A percentile compares a stretch with the other conserved stretches of the same genome.
Conservation (phyloP, 2,888 invertebrate species). For the Mesochorus sp. region DNA sequence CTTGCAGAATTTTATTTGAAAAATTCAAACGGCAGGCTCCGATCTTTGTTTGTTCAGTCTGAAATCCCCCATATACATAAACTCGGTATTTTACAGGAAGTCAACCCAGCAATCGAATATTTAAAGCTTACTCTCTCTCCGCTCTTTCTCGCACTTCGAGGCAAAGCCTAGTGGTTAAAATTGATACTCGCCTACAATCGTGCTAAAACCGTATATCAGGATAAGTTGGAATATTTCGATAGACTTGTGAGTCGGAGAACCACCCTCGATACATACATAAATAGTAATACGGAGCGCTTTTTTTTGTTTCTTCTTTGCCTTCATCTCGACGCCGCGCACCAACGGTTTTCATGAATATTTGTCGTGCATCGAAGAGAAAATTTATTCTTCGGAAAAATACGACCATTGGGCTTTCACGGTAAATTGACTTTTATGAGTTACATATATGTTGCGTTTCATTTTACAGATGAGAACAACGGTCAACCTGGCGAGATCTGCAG, state of each 20-base stretch:
- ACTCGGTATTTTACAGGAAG: slow-evolving; percentile 6
- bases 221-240: slow-evolving; percentile 26
- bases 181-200: slow-evolving; percentile 37
- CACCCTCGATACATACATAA: slow-evolving; percentile 27
- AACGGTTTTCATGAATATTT: slow-evolving; percentile 45
- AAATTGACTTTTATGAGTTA: slow-evolving; percentile 24
- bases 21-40: background rate
- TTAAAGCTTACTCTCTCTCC: slow-evolving; percentile 20
- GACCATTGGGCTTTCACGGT: background rate
- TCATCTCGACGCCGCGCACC: background rate
- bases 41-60: background rate
- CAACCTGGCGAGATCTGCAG: slow-evolving; percentile 24
- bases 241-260: background rate
- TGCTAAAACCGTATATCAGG: slow-evolving; percentile 11
- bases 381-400: slow-evolving; percentile 29
- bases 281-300: background rate
- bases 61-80: background rate
- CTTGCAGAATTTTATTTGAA: background rate
- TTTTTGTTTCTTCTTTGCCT: background rate
- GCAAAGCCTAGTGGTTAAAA: slow-evolving; percentile 40
- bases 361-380: slow-evolving; percentile 10
- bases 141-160: slow-evolving; percentile 8
- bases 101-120: slow-evolving; percentile 48
- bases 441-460: slow-evolving; percentile 26
- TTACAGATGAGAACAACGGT: slow-evolving; percentile 32